Evolutionary conservation across 2,113 vertebrate species (phyloP), one percentile per base, ranked within the genome.

Genomic region (Chloroceryle aenea): DNA sequence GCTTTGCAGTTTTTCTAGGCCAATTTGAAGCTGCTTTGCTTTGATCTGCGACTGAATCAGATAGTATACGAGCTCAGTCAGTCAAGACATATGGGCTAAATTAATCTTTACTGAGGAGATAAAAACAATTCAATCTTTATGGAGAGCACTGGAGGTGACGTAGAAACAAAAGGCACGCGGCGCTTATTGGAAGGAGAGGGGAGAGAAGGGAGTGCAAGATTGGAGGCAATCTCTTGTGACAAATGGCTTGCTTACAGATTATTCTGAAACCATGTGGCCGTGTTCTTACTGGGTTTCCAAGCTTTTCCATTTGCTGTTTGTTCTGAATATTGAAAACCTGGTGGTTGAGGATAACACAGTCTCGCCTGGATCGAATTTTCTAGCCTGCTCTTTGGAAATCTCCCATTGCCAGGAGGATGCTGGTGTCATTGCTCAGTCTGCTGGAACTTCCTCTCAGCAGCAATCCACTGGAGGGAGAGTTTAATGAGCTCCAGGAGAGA

Each of bases 21-120:
- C 79, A 91, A 61, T 96, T 95, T 89, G 68, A 92, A 96, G 14
- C 80, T 8, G 74, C 74, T 87, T 73, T 55, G 84, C 93, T 80
- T 93, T 71, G 84, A 92, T 91, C 93, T 94, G 92, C 14, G n/a
- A 16, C 25, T 95, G 97, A 97, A 96, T 98, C 97, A 95, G 95
- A 94, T 93, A 94, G 91, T 55, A 12, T 88, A 55, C 73, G 95
- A 96, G 95, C 94, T 84, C 80, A 96, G 84, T 80, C 81, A 59
- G 36, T 53, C 25, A 42, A 93, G 94, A 94, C 96, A 98, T 94
- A 50, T 96, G 97, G 93, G 80, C 93, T 95, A 94, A 93, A 97
- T 96, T 95, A 96, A 88, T 94, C 90, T 91, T 93, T 47, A 91
- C 96, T 78, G 59, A 95, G 96, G 90, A 89, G 83, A 85, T 84